Evolutionary conservation across 2,888 invertebrate species (phyloP), one percentile per base, ranked within the genome.

Genomic region (Drymonia ruficornis): DNA sequence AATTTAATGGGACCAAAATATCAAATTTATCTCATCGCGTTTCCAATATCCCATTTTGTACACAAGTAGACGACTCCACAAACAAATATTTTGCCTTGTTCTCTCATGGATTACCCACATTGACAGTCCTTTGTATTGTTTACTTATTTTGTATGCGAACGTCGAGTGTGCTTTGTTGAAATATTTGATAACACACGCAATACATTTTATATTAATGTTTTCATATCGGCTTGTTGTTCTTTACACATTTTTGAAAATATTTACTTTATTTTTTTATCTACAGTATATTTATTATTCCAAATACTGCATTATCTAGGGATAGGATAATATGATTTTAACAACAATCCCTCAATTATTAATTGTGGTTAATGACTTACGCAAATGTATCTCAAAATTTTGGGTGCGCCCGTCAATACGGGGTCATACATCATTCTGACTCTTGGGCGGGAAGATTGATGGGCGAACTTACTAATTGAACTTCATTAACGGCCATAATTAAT

Each of bases 381-480:
- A 72, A 78, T 73, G 74, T 73, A 70, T 71, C 73, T 63, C 65
- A 53, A 70, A 75, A 70, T 73, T 44, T 70, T 69, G 67, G 73
- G 65, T 58, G 63, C 62, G 65, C 67, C 63, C 71, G 70, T 76
- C 81, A 77, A 78, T 83, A 78, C 64, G 56, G 59, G 74, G 73
- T 76, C 78, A 81, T 83, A 79, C 72, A 83, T 85, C 83, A 83
- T 72, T 61, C 75, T 72, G 77, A 74, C 81, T 68, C 61, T 52
- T 52, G 71, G 65, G 65, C n/a, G 59, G 53, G 59, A 77, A 82
- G 85, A 86, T 85, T 86, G 81, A 86, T 86, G 78, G 66, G 72
- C 61, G 56, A 59, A 73, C 72, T 79, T 76, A 73, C 80, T 80
- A 83, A 86, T 82, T 78, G 79, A 78, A 75, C 76, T 78, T 84